phyloP scores from a whole-genome alignment of 1,140 invertebrate genomes.

The Theocolax elegans region DNA sequence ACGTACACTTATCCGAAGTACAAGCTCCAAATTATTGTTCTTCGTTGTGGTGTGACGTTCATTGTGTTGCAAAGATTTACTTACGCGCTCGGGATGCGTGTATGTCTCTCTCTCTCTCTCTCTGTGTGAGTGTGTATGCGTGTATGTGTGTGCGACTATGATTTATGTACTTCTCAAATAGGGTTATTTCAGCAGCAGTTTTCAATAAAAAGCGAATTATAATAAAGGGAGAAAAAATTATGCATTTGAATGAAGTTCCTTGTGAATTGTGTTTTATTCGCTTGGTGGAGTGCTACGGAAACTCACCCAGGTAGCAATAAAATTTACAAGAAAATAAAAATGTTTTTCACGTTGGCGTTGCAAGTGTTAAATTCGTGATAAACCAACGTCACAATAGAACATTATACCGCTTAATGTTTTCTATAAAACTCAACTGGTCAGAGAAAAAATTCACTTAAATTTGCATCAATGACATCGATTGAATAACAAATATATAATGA shows the following conservation, averaged over 20 bases:
- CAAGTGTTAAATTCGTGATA: neutral
- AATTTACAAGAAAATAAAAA: neutral
- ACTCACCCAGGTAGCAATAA: neutral
- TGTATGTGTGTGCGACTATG: too few relatives aligned
- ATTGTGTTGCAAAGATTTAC: conserved; percentile 23
- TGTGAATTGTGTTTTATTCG: too few relatives aligned
- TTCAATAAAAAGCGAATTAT: too few relatives aligned
- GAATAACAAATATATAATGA: too few relatives aligned
- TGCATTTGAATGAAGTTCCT: too few relatives aligned
- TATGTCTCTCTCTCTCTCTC: too few relatives aligned
- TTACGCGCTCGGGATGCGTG: too few relatives aligned
- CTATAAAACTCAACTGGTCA: neutral
- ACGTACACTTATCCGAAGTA: conserved; percentile 28
- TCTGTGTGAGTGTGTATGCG: too few relatives aligned
- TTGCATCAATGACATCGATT: too few relatives aligned
- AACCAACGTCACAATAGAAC: neutral
- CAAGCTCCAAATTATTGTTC: neutral
- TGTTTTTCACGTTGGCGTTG: neutral
- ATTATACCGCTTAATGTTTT: neutral
- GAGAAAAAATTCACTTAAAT: neutral
- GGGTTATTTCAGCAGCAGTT: too few relatives aligned
- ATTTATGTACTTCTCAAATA: too few relatives aligned
- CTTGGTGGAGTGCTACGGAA: neutral
- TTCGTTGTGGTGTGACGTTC: neutral
- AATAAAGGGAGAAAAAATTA: too few relatives aligned